Evolutionary conservation across 2,797 vertebrate genomes (phyloP).

Genomic region (Spinus olivaceus): DNA sequence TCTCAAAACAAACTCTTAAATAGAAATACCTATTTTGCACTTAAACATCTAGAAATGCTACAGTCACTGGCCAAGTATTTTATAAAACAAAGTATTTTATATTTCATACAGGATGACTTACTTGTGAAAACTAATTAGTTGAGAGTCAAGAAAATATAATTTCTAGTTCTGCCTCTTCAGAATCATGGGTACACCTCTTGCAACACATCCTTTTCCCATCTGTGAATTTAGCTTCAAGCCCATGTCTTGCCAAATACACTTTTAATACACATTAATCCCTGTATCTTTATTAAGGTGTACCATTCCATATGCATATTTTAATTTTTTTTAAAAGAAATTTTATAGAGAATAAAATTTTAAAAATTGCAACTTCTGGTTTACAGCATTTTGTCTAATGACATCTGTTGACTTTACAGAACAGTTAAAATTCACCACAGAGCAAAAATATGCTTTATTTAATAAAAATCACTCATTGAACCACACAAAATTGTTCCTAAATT

Average conservation of each 20-base stretch:
- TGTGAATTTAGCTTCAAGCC: not conserved
- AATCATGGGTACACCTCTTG: not conserved
- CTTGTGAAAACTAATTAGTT: not conserved
- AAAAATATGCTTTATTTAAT: not conserved
- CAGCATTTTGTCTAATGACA: not conserved
- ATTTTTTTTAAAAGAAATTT: no score
- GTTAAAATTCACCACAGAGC: not conserved
- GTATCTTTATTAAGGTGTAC: not conserved
- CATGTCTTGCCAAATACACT: not conserved
- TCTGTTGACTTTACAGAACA: not conserved
- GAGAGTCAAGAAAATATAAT: not conserved
- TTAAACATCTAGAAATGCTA: not conserved
- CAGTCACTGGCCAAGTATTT: not conserved
- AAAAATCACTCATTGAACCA: not conserved
- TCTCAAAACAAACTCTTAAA: not conserved
- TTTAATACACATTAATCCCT: not conserved
- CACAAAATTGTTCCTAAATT: not conserved
- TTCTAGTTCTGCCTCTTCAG: not conserved
- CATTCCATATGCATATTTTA: rapidly evolving
- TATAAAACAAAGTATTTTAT: not conserved
- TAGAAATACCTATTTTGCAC: not conserved
- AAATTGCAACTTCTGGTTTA: not conserved
- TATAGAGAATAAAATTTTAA: not conserved
- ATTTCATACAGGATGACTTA: not conserved
- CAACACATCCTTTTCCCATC: not conserved